Evolutionary conservation across 2,113 vertebrate genomes (phyloP), one percentile per base, ranked within the genome.

Genomic region (Nothobranchius kuhntae): DNA sequence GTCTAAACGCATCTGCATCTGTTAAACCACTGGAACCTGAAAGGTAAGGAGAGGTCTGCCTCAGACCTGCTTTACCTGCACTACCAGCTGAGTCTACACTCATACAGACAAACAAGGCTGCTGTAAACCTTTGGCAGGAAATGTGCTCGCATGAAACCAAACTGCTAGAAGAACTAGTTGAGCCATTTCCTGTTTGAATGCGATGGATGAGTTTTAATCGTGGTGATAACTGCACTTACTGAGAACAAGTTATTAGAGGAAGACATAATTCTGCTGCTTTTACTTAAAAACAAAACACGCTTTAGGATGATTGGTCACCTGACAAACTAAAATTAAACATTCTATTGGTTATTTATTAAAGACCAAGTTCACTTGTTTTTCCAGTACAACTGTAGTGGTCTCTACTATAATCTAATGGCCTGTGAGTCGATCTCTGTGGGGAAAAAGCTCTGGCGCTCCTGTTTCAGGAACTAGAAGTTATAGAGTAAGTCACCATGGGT

Each of bases 11-110:
- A 74, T 80, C 78, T 63, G 63, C 15, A 52, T 77, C 26, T 63
- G 77, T 76, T 55, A 61, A 77, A 76, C 54, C 61, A 53, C 60
- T 67, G 80, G 36, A 81, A 75, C 68, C 75, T 69, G 70, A 81
- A 46, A 65, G 73, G 74, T 64, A 8, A 73, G 72, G 59, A 61
- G 51, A 15, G 42, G 52, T 71, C 9, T 47, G 17, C 54, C 56
- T 53, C 7, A 0, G 78, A 89, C 90, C 81, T 81, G 90, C 81
- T 89, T 67, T 86, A 91, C 90, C 85, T 84, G 89, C 87, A 84
- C 60, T 17, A 87, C 90, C 69, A 76, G 86, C 6, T n/a, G 59
- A 71, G 67, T 64, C 52, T 38, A 40, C 68, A 57, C 54, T 45
- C 56, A 59, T 24, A 9, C 52, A 63, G 51, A 48, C 26, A 30